These are phyloP conservation scores for Chitala chitala DNA, from an alignment of 2,113 vertebrate species.

Conservation along the genomic window DNA sequence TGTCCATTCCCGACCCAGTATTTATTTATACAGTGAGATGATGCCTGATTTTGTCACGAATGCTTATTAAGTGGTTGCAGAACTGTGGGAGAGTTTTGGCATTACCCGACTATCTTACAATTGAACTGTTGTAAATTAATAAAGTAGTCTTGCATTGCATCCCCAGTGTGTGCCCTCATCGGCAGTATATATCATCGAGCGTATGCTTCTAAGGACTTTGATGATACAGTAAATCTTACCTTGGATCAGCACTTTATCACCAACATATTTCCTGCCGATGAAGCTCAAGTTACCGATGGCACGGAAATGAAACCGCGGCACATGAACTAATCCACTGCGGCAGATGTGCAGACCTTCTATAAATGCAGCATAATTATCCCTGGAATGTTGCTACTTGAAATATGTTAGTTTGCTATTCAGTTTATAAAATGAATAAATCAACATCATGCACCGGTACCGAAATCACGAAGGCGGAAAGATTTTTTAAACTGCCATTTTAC, in stretches of 20 bases:
- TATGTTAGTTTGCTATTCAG: no score
- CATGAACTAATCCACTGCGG: constrained; percentile 20
- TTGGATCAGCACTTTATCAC: neutral
- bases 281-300: constrained; percentile 24
- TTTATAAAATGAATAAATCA: no score
- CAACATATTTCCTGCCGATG: neutral
- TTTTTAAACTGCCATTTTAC: no score
- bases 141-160: neutral
- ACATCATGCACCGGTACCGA: no score
- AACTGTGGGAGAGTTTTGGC: no score
- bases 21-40: constrained; percentile 15
- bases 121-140: neutral
- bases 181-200: no score
- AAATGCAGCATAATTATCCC: constrained; percentile 49
- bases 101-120: neutral
- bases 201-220: no score
- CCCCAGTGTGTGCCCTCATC: neutral
- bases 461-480: no score
- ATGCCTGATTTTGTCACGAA: constrained; percentile 8
- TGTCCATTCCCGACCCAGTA: constrained; percentile 5
- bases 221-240: no score
- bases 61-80: constrained; percentile 14
- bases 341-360: constrained; percentile 46
- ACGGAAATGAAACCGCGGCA: constrained; percentile 36
- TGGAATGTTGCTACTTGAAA: constrained; percentile 42